Base-by-base conservation (phyloP, 2,797 vertebrate genomes). In the Varecia variegata region DNA sequence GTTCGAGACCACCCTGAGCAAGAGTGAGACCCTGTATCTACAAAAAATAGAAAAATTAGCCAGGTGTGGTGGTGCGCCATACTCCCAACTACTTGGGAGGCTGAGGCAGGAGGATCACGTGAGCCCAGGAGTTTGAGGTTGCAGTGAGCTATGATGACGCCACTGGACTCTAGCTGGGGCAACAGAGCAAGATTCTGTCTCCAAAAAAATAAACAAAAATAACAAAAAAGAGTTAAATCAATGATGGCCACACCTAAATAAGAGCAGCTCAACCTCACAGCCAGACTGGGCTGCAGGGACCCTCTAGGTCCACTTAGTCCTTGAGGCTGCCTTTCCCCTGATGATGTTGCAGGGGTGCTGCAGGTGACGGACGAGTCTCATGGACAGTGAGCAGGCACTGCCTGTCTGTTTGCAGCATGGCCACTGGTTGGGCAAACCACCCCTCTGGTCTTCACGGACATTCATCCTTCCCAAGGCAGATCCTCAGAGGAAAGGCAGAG, bases 351-450 rank as follows among this genome's bases (percentile, higher is more conserved):
- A 2, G 60, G 10, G 27, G 13, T 0, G 0, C 27, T 35, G 5
- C 0, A 6, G 35, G 30, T 0, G 11, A 23, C 1, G 15, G 7
- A 45, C 0, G 0, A 3, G 27, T 12, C 60, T 73, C 2, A 4
- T 0, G 30, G 88, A 32, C 45, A 35, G 70, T 1, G 25, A 62
- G 43, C 21, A 40, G 12, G 12, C 18, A 2, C 52, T 30, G 65
- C 50, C 73, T 23, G 21, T 25, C 73, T 47, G 9, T 12, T 56
- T 40, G 38, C 12, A 1, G 47, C 35, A 21, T 2, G 7, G 58
- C 10, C 30, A 18, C 71, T 27, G 35, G 10, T 40, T n/a, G 23
- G 79, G 38, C 30, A 83, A 21, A 47, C 20, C 0, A 27, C 10
- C 65, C n/a, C 50, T 32, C 35, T 6, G 52, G 70, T 10, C 50